Evolutionary conservation across 2,113 vertebrate species (phyloP).

Genomic region (Pao palembangensis): DNA sequence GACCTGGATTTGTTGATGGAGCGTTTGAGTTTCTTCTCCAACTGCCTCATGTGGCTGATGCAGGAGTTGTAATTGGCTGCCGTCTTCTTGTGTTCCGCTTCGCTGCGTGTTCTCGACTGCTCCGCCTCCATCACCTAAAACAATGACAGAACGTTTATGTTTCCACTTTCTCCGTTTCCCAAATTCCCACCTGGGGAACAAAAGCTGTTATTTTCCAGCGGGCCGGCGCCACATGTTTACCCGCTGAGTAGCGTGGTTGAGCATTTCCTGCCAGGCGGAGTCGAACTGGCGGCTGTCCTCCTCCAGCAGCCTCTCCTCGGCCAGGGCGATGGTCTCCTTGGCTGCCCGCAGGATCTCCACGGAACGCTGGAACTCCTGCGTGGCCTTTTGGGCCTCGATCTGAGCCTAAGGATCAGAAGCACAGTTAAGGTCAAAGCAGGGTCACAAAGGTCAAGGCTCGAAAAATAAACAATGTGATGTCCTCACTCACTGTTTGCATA

Average conservation of each 20-base stretch:
- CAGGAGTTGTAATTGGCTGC: conserved; percentile 88
- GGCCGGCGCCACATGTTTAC: conserved; percentile 58
- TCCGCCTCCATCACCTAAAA: conserved; percentile 95
- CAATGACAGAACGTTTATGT: not conserved
- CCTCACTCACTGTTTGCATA: no score
- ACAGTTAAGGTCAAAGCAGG: not conserved
- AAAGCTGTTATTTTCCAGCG: not conserved
- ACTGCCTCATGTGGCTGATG: conserved; percentile 88
- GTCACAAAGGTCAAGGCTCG: no score
- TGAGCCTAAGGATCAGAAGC: conserved; percentile 79
- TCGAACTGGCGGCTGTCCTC: conserved; percentile 95
- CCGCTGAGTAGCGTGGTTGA: conserved; percentile 95
- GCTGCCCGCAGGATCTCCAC: conserved; percentile 91
- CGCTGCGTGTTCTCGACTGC: conserved; percentile 85
- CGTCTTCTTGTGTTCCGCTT: conserved; percentile 88
- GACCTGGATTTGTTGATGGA: conserved; percentile 96
- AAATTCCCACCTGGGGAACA: not conserved
- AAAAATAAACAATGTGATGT: no score
- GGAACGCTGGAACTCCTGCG: conserved; percentile 95
- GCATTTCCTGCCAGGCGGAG: conserved; percentile 99
- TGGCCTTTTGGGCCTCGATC: conserved; percentile 89
- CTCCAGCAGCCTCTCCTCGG: conserved; percentile 89
- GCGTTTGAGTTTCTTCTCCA: conserved; percentile 94
- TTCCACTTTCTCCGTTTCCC: not conserved
- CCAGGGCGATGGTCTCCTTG: conserved; percentile 93